Evolutionary conservation across 2,888 invertebrate species (phyloP), one percentile per base, ranked within the genome.

Genomic region (Lycia hirtaria): DNA sequence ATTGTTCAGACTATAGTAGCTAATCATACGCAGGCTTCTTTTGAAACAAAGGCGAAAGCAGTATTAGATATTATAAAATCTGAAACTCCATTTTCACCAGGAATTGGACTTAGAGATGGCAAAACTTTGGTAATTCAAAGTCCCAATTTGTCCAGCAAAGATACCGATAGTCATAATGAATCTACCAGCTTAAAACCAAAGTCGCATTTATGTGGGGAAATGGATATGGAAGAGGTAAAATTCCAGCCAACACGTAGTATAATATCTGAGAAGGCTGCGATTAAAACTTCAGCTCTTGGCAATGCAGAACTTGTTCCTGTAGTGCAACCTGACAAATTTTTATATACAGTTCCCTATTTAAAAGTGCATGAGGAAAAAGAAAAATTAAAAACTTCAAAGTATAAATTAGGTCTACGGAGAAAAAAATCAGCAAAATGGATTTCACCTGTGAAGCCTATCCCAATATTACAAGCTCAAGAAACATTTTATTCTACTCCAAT

Each of bases 111-210:
- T 7, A 35, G 5, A 3, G 22, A 47, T 17, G n/a, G 14, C 17
- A 9, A 35, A 26, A 24, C 35, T 10, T 15, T 47, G 1, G 6
- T 15, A 6, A 35, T 47, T 24, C 47, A 47, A 4, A 47, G 35
- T n/a, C 35, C 24, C 24, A 47, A 35, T 7, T n/a, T 47, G 10
- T 47, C 47, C n/a, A 24, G 47, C 26, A 47, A 35, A 35, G 35
- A 47, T 1, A 37, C 17, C 3, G 22, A n/a, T n/a, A n/a, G n/a
- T n/a, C n/a, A n/a, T n/a, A n/a, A n/a, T n/a, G n/a, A n/a, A n/a
- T n/a, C n/a, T n/a, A n/a, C n/a, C n/a, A n/a, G n/a, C n/a, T n/a
- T n/a, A n/a, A 26, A 26, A 7, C 9, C 38, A 40, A 10, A 7
- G n/a, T n/a, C n/a, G n/a, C n/a, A n/a, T n/a, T n/a, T n/a, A n/a